Conservation (phyloP, 2,113 vertebrate species). For the Myanophis thanlyinensis region DNA sequence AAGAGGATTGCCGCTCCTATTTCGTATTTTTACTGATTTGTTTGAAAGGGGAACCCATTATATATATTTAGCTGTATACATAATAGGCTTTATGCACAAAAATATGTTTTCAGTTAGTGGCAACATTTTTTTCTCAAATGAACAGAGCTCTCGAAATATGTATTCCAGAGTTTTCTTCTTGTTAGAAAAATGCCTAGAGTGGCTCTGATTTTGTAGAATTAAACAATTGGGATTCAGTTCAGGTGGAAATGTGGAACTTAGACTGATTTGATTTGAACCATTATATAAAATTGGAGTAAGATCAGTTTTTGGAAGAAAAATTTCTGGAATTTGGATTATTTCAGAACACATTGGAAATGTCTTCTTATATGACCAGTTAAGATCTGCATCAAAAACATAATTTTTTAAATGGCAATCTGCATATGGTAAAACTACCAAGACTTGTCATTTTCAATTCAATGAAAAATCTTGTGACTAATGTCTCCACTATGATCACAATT, state of each 20-base stretch:
- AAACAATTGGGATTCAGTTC: neutral
- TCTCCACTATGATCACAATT: neutral
- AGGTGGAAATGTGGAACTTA: neutral
- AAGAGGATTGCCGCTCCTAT: neutral
- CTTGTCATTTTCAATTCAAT: neutral
- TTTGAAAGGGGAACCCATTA: neutral
- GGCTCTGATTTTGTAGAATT: neutral
- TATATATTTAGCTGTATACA: neutral
- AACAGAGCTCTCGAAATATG: neutral
- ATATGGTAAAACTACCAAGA: neutral
- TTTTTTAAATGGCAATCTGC: neutral
- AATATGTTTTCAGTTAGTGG: neutral
- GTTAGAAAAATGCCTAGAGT: neutral
- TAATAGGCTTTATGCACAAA: neutral
- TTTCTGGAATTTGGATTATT: neutral
- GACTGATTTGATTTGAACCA: neutral
- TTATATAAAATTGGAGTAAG: neutral
- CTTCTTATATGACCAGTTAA: neutral
- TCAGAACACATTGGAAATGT: neutral
- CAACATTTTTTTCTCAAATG: neutral
- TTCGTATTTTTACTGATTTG: neutral
- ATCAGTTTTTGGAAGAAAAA: neutral
- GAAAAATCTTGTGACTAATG: neutral
- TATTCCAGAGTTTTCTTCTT: neutral
- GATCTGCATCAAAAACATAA: neutral